These are phyloP conservation scores for Jaculus jaculus DNA, from an alignment of 2,113 vertebrate genomes.

Conservation along the genomic window DNA sequence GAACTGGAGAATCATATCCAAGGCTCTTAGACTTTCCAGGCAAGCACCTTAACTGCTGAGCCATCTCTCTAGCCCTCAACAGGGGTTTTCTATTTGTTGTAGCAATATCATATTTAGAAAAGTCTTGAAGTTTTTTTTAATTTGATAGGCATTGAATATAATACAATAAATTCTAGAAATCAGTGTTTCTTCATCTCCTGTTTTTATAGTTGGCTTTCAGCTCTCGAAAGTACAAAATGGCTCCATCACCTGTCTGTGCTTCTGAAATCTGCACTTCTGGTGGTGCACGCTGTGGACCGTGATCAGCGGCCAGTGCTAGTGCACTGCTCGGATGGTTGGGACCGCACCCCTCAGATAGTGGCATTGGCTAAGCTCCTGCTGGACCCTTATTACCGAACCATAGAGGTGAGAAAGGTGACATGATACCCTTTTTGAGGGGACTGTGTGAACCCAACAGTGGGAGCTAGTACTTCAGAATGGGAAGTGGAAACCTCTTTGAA, in stretches of 20 bases:
- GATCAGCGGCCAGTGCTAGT: constrained; percentile 95
- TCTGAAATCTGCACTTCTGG: constrained; percentile 93
- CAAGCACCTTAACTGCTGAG: too few species aligned
- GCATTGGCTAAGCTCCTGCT: constrained; percentile 96
- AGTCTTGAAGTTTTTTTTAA: constrained; percentile 39
- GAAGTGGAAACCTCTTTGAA: background rate
- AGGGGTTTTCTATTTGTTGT: constrained; percentile 36
- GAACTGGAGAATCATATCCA: too few species aligned
- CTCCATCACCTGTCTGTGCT: constrained; percentile 97
- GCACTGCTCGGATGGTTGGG: constrained; percentile 99
- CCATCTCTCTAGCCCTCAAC: background rate
- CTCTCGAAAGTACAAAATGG: constrained; percentile 98
- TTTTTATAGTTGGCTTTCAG: constrained; percentile 94
- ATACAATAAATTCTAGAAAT: constrained; percentile 44
- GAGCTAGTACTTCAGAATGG: background rate
- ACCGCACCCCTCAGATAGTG: constrained; percentile 97
- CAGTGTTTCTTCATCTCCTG: constrained; percentile 64
- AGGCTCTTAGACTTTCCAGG: too few species aligned
- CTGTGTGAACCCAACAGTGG: background rate
- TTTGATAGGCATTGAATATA: background rate
- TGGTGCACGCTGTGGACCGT: constrained; percentile 94
- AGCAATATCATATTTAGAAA: background rate
- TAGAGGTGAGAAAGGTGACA: constrained; percentile 88
- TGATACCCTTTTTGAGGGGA: too few species aligned
- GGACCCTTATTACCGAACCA: constrained; percentile 97